These are phyloP conservation scores for Drosophila teissieri DNA, from an alignment of 1,140 invertebrate genomes.

Conservation along the genomic window DNA sequence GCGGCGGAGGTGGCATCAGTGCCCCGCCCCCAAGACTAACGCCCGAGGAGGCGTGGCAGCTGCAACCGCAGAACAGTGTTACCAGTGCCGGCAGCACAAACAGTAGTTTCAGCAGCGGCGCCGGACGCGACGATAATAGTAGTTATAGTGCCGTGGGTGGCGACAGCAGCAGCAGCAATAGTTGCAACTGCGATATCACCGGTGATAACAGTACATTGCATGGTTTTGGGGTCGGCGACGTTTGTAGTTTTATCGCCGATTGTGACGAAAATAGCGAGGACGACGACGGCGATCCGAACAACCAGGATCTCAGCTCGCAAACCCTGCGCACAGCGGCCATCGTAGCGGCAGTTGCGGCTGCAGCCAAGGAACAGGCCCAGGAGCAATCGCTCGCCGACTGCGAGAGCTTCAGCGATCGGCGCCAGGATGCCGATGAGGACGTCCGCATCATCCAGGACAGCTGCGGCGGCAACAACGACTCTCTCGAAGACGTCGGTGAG, in stretches of 20 bases:
- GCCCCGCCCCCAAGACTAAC: slow-evolving; percentile 46
- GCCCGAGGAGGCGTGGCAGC: slow-evolving; percentile 69
- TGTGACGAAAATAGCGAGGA: slow-evolving; percentile 54
- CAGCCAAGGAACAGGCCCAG: slow-evolving; percentile 56
- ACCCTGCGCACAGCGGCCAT: slow-evolving; percentile 69
- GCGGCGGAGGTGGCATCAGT: slow-evolving; percentile 40
- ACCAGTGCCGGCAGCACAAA: slow-evolving; percentile 74
- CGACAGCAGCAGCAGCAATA: slow-evolving; percentile 80
- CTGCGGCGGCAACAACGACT: slow-evolving; percentile 62
- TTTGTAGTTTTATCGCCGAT: slow-evolving; percentile 73
- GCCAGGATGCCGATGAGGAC: slow-evolving; percentile 61
- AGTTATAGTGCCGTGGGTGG: slow-evolving; percentile 68
- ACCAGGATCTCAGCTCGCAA: slow-evolving; percentile 68
- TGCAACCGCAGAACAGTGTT: slow-evolving; percentile 71
- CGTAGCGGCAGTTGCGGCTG: slow-evolving; percentile 69
- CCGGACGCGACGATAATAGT: slow-evolving; percentile 63
- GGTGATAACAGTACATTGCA: slow-evolving; percentile 76
- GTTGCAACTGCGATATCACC: slow-evolving; percentile 81
- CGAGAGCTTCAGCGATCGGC: slow-evolving; percentile 66
- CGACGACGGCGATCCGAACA: slow-evolving; percentile 53
- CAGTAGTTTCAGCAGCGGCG: slow-evolving; percentile 68
- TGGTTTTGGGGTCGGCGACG: slow-evolving; percentile 74
- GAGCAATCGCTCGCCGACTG: slow-evolving; percentile 53
- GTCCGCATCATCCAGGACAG: slow-evolving; percentile 50
- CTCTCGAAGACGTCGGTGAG: slow-evolving; percentile 70